Evolutionary conservation across 2,888 invertebrate genomes (phyloP).

Genomic region (Drosophila aldrichi): DNA sequence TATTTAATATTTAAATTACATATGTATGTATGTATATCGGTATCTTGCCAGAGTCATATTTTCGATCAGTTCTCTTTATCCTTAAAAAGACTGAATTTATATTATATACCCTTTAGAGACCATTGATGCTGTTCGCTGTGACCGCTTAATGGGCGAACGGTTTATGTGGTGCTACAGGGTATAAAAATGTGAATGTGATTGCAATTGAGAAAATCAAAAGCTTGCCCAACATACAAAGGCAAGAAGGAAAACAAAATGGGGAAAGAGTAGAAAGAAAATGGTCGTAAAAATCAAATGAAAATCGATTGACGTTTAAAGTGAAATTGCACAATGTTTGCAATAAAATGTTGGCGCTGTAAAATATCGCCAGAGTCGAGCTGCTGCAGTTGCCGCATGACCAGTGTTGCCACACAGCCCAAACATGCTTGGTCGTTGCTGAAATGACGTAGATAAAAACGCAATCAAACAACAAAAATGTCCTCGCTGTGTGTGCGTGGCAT

Average conservation of each 20-base stretch:
- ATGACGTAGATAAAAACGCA: conserved; percentile 79
- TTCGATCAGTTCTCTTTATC: too few species aligned
- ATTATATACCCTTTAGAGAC: background rate
- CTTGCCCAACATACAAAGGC: conserved; percentile 33
- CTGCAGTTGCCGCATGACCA: conserved; percentile 30
- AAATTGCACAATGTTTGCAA: conserved; percentile 78
- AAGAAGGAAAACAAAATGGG: conserved; percentile 5
- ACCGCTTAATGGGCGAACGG: background rate
- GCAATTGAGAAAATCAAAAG: conserved; percentile 54
- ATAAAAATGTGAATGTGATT: conserved; percentile 34
- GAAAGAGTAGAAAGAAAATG: conserved; percentile 25
- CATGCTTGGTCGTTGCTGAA: conserved; percentile 56
- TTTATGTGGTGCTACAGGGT: conserved; percentile 14
- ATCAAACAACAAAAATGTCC: conserved; percentile 71
- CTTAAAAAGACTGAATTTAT: background rate
- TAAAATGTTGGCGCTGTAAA: conserved; percentile 78
- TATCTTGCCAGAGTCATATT: too few species aligned
- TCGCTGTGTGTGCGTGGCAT: conserved; percentile 21
- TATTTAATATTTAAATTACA: too few species aligned
- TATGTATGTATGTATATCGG: too few species aligned
- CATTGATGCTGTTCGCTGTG: background rate
- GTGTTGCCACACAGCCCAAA: conserved; percentile 37
- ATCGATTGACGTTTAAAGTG: conserved; percentile 79
- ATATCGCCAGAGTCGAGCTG: conserved; percentile 55
- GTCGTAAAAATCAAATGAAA: conserved; percentile 77